A percentile compares a stretch with the other conserved stretches of the same genome.
phyloP scores from a whole-genome alignment of 2,113 vertebrate species.

The Tragelaphus buxtoni region DNA sequence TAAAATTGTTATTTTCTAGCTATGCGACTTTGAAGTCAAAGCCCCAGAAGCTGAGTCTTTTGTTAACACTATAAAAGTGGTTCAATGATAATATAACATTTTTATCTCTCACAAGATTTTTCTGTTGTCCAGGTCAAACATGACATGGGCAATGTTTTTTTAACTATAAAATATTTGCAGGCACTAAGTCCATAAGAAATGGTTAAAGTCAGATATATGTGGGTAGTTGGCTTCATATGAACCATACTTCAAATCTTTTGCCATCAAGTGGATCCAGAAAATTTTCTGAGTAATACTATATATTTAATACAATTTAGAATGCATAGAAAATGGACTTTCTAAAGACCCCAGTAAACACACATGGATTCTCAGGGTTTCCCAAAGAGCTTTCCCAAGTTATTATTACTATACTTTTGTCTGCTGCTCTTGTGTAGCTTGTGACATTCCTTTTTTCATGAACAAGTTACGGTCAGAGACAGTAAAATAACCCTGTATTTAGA shows the following conservation, averaged over 20 bases:
- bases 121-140: not conserved
- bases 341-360: not conserved
- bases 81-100: not conserved
- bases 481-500: not conserved
- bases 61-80: not conserved
- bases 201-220: not conserved
- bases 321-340: not conserved
- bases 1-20: not conserved
- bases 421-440: not conserved
- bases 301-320: not conserved
- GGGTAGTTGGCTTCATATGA: not conserved
- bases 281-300: not conserved
- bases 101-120: not conserved
- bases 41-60: not conserved
- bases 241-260: not conserved
- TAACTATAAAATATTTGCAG: not conserved
- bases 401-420: not conserved
- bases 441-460: not conserved
- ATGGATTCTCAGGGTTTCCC: not conserved
- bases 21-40: not conserved
- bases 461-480: not conserved
- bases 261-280: not conserved
- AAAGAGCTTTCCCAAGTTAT: not conserved
- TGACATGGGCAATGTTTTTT: not conserved
- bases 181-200: not conserved